Evolutionary conservation across 2,797 vertebrate genomes (phyloP).

Genomic region (Glyptemys insculpta): DNA sequence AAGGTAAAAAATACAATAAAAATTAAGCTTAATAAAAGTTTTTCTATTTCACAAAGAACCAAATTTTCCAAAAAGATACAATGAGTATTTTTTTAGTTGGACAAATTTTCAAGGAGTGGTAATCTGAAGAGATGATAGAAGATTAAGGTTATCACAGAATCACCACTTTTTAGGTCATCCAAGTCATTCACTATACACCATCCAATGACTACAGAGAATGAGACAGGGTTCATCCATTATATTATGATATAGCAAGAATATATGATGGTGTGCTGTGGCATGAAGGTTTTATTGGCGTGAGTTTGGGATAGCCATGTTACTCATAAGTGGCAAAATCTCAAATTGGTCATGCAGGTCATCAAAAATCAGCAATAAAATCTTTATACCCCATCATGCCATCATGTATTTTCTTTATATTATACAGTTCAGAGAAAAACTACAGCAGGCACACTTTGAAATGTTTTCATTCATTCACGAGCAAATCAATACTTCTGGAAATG

Average conservation of each 20-base stretch:
- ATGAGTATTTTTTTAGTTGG: neutral
- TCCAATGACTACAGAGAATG: neutral
- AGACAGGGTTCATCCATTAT: no score
- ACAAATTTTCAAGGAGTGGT: neutral
- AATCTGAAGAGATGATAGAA: neutral
- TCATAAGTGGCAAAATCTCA: conserved; percentile 12
- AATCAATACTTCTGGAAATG: neutral
- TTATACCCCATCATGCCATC: neutral
- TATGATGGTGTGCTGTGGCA: neutral
- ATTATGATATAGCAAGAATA: neutral
- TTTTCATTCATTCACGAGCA: neutral
- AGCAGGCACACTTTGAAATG: neutral
- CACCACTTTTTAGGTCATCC: neutral
- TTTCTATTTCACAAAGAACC: neutral
- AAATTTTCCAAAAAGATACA: neutral
- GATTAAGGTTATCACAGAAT: neutral
- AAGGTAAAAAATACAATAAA: accelerated
- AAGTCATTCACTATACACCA: neutral
- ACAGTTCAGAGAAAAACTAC: neutral
- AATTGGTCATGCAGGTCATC: conserved; percentile 15
- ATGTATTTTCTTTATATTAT: neutral
- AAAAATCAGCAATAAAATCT: conserved; percentile 25
- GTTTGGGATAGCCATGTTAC: neutral
- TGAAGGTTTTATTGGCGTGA: neutral
- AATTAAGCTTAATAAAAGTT: neutral